These are phyloP conservation scores for Malurus cyaneus DNA, from an alignment of 2,113 vertebrate genomes.

Conservation along the genomic window DNA sequence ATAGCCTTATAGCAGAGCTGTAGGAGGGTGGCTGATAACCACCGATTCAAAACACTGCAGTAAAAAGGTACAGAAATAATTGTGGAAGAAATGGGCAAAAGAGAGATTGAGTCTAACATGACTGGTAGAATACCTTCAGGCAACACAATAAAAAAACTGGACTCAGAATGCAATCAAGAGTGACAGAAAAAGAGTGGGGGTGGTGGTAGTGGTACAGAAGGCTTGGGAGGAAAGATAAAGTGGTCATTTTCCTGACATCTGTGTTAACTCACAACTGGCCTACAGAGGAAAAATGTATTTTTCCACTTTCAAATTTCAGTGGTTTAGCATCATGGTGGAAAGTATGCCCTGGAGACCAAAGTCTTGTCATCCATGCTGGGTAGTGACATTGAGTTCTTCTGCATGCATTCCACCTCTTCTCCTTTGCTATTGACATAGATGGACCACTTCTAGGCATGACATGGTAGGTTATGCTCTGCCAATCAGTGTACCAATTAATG, in stretches of 20 bases:
- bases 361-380: background rate
- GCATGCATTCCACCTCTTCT: background rate
- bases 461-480: background rate
- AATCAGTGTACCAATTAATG: background rate
- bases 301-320: background rate
- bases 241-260: slow-evolving; percentile 4
- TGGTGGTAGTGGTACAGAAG: background rate
- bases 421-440: background rate
- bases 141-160: background rate
- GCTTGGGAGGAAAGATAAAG: background rate
- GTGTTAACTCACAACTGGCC: background rate
- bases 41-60: background rate
- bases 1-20: background rate
- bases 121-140: background rate
- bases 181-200: background rate
- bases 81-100: background rate
- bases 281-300: background rate
- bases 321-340: background rate
- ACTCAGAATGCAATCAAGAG: background rate
- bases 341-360: background rate
- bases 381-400: background rate
- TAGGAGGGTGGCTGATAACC: background rate
- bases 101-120: background rate
- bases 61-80: background rate
- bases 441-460: background rate